A percentile compares a stretch with the other conserved stretches of the same genome.
phyloP scores from a whole-genome alignment of 1,140 invertebrate species.

The Phocides pigmalion region DNA sequence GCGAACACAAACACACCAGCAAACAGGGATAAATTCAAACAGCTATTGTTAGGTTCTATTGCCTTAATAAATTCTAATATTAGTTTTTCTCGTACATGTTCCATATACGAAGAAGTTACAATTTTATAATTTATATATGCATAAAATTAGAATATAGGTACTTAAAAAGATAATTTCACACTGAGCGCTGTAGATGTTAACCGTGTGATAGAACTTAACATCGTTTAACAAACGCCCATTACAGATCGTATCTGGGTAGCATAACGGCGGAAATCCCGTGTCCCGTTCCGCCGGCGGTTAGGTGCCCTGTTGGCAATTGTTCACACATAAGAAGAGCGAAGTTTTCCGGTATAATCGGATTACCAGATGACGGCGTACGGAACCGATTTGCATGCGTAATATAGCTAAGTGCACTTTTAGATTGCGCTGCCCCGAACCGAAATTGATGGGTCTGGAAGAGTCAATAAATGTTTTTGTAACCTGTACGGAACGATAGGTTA shows the following conservation, averaged over 20 bases:
- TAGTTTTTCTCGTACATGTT: too few relatives aligned
- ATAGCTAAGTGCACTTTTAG: constrained; percentile 61
- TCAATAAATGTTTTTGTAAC: not conserved
- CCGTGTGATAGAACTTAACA: not conserved
- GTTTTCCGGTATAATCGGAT: constrained; percentile 59
- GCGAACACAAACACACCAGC: too few relatives aligned
- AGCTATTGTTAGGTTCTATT: too few relatives aligned
- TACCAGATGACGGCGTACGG: constrained; percentile 57
- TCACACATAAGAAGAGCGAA: constrained; percentile 46
- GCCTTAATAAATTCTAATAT: too few relatives aligned
- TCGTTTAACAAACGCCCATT: constrained; percentile 5
- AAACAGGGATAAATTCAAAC: too few relatives aligned
- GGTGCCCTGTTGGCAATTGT: constrained; percentile 41
- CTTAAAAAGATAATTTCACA: too few relatives aligned
- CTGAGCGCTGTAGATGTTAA: too few relatives aligned
- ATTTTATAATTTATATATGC: too few relatives aligned
- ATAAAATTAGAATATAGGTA: too few relatives aligned
- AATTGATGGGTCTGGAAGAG: constrained; percentile 4
- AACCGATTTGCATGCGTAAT: constrained; percentile 64
- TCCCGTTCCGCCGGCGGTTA: not conserved
- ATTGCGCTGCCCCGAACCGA: constrained; percentile 37
- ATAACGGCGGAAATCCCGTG: constrained; percentile 26
- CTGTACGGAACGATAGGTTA: too few relatives aligned
- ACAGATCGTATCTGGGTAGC: constrained; percentile 14
- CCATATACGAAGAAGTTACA: too few relatives aligned